Percentiles rank a stretch among this genome's conserved stretches.
Conservation (phyloP, 2,797 vertebrate genomes). For the Phoxinus dragarum region DNA sequence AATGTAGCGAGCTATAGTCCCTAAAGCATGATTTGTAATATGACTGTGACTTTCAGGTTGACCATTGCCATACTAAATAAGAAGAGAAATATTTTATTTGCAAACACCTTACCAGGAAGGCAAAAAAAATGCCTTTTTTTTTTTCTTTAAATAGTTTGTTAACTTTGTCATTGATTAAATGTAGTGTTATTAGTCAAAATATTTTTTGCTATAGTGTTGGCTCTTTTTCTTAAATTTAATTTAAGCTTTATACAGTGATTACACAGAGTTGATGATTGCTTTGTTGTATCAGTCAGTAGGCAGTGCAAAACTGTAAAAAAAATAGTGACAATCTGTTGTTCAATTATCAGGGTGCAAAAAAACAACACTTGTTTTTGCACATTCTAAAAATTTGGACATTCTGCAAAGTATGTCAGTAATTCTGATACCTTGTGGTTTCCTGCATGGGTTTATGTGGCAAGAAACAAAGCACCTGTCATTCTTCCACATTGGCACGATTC, state of each 20-base stretch:
- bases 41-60: slow-evolving; percentile 3
- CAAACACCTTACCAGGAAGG: neutral
- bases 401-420: neutral
- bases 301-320: neutral
- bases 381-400: neutral
- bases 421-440: neutral
- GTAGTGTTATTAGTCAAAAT: neutral
- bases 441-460: neutral
- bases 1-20: slow-evolving; percentile 45
- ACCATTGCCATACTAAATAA: neutral
- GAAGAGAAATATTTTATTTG: neutral
- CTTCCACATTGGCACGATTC: neutral
- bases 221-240: neutral
- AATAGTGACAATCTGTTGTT: slow-evolving; percentile 5
- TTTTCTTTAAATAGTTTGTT: neutral
- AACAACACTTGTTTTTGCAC: neutral
- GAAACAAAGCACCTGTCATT: neutral
- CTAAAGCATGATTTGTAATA: slow-evolving; percentile 50
- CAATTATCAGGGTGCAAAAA: neutral
- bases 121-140: too few relatives aligned
- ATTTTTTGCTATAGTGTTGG: neutral
- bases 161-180: neutral
- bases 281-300: neutral
- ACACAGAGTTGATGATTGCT: neutral
- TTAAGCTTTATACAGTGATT: slow-evolving; percentile 10